These are phyloP conservation scores for Rotaria macrura DNA, from an alignment of 2,888 invertebrate species.

Conservation along the genomic window DNA sequence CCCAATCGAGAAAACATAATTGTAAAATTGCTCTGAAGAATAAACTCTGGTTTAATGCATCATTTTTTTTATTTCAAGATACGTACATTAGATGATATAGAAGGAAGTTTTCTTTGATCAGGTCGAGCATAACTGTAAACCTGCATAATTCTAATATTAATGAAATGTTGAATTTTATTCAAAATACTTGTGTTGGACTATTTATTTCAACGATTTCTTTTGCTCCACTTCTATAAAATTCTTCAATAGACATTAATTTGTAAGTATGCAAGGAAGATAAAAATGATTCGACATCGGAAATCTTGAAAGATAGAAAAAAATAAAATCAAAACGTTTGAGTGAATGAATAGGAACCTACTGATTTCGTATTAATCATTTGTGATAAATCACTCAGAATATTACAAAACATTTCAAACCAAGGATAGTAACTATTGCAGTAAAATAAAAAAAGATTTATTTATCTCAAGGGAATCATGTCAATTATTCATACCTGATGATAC, in stretches of 20 bases:
- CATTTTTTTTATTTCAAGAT: background rate
- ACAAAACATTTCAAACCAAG: constrained; percentile 12
- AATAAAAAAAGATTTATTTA: background rate
- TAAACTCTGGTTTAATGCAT: background rate
- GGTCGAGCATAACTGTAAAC: background rate
- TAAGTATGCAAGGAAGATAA: background rate
- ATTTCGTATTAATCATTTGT: background rate
- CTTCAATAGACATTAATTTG: background rate
- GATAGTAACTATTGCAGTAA: background rate
- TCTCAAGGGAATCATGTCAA: background rate
- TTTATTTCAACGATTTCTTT: background rate
- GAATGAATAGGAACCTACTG: background rate
- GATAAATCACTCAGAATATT: background rate
- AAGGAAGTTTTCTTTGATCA: background rate
- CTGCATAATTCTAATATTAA: background rate
- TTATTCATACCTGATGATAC: background rate
- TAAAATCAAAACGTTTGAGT: background rate
- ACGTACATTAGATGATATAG: background rate
- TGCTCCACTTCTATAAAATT: background rate
- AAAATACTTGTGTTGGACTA: background rate
- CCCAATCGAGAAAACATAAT: background rate
- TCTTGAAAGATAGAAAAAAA: background rate
- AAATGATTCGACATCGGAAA: background rate
- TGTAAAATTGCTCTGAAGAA: background rate
- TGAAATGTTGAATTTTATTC: background rate